Evolutionary conservation across 2,888 invertebrate genomes (phyloP).

Genomic region (Exocentrus adspersus): DNA sequence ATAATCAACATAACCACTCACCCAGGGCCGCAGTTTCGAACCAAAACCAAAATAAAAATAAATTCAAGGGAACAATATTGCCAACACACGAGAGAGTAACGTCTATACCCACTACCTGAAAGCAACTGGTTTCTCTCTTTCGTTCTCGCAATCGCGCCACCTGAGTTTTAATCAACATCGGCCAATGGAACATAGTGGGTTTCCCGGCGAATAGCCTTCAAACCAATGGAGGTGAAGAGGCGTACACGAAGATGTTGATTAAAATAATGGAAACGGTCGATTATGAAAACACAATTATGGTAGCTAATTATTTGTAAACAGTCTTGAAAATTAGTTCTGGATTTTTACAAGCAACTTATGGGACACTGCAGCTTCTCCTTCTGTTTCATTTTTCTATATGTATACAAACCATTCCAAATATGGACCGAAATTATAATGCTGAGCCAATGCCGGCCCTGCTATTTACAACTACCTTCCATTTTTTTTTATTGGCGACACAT

Average conservation of each 20-base stretch:
- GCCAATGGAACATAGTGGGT: slow-evolving; percentile 53
- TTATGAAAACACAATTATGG: slow-evolving; percentile 62
- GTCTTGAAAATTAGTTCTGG: slow-evolving; percentile 55
- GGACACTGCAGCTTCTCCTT: too few species aligned
- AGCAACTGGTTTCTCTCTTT: slow-evolving; percentile 59
- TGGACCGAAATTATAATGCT: too few species aligned
- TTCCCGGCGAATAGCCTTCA: slow-evolving; percentile 34
- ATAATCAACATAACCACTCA: slow-evolving; percentile 50
- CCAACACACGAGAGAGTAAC: slow-evolving; percentile 39
- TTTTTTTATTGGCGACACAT: too few species aligned
- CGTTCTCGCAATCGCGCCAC: slow-evolving; percentile 48
- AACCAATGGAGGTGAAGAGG: slow-evolving; percentile 54
- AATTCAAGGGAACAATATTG: slow-evolving; percentile 42
- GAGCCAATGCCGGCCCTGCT: too few species aligned
- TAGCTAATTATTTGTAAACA: slow-evolving; percentile 62
- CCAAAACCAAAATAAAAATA: slow-evolving; percentile 46
- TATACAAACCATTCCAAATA: too few species aligned
- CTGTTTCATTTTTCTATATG: too few species aligned
- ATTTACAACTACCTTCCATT: too few species aligned
- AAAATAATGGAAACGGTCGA: slow-evolving; percentile 63
- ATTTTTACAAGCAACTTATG: too few species aligned
- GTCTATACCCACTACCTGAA: slow-evolving; percentile 57
- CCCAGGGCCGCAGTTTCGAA: slow-evolving; percentile 59
- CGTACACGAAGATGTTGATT: slow-evolving; percentile 52
- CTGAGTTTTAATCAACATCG: slow-evolving; percentile 47